Evolutionary conservation across 2,888 invertebrate genomes (phyloP).

Genomic region (Spicauda simplicius): DNA sequence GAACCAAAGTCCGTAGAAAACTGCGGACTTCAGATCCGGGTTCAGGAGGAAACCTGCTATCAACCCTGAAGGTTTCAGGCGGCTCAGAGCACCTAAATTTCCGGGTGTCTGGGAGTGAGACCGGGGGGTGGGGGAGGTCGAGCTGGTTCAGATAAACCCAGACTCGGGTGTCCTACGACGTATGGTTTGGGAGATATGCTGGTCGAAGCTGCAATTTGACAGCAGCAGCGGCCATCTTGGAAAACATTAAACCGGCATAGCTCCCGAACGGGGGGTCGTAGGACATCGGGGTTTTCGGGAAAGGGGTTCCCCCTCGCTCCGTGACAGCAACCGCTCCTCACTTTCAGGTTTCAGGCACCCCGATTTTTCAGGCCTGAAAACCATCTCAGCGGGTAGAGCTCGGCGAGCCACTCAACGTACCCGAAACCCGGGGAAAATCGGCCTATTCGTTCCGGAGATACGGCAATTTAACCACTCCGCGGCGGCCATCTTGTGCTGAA

Average conservation of each 20-base stretch:
- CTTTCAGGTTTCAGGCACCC: slow-evolving; percentile 1
- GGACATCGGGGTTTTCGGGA: background rate
- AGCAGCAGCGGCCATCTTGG: slow-evolving; percentile 11
- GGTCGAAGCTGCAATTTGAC: background rate
- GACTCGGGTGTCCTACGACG: background rate
- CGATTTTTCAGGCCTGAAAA: slow-evolving; percentile 9
- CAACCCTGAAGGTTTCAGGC: slow-evolving; percentile 2
- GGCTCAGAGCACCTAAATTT: no score
- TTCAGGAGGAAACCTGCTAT: background rate
- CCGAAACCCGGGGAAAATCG: no score
- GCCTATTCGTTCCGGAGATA: no score
- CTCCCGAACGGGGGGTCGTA: slow-evolving; percentile 9
- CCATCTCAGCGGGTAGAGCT: no score
- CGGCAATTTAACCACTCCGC: no score
- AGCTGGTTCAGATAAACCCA: background rate
- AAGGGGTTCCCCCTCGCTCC: no score
- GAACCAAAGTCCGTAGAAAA: background rate
- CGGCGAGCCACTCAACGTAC: no score
- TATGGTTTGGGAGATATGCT: background rate
- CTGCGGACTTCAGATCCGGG: background rate
- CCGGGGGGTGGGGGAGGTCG: background rate
- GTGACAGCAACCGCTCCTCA: no score
- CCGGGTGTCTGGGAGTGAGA: background rate
- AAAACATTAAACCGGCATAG: background rate
- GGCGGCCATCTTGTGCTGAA: no score